Percentiles rank a stretch among this genome's conserved stretches.
Conservation (phyloP, 2,113 vertebrate genomes). For the Cyanoderma ruficeps region DNA sequence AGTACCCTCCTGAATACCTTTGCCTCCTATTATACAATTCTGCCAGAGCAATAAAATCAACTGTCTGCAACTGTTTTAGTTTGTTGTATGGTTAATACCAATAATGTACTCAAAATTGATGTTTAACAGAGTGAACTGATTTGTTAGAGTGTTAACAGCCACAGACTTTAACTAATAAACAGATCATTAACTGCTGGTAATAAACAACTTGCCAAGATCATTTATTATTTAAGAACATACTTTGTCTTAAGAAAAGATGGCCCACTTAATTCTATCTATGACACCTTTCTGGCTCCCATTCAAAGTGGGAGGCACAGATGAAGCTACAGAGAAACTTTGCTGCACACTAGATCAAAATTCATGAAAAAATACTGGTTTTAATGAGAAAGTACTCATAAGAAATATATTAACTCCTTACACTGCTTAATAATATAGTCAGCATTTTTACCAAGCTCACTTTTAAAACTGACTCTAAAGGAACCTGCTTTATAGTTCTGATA, state of each 20-base stretch:
- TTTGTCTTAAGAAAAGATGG: conserved; percentile 48
- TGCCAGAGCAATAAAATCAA: conserved; percentile 61
- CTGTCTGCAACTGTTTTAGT: conserved; percentile 71
- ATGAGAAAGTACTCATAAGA: not conserved
- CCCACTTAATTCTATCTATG: not conserved
- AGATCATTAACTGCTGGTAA: conserved; percentile 73
- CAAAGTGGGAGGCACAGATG: not conserved
- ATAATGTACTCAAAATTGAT: conserved; percentile 73
- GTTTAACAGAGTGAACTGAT: conserved; percentile 74
- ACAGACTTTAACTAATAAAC: conserved; percentile 75
- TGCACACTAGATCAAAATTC: not conserved
- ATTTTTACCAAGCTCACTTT: not conserved
- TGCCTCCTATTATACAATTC: conserved; percentile 47
- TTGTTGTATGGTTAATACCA: conserved; percentile 73
- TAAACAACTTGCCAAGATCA: conserved; percentile 77
- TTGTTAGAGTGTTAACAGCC: conserved; percentile 71
- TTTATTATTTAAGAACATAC: conserved; percentile 75
- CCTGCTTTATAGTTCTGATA: not conserved
- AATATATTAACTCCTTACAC: not conserved
- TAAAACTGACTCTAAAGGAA: not conserved
- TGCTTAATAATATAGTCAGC: not conserved
- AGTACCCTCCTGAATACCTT: not conserved
- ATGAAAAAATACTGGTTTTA: not conserved
- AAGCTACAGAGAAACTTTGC: not conserved
- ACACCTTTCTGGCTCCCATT: conserved; percentile 37